These are phyloP conservation scores for Dorcus hopei DNA, from an alignment of 2,888 invertebrate species.

Conservation along the genomic window DNA sequence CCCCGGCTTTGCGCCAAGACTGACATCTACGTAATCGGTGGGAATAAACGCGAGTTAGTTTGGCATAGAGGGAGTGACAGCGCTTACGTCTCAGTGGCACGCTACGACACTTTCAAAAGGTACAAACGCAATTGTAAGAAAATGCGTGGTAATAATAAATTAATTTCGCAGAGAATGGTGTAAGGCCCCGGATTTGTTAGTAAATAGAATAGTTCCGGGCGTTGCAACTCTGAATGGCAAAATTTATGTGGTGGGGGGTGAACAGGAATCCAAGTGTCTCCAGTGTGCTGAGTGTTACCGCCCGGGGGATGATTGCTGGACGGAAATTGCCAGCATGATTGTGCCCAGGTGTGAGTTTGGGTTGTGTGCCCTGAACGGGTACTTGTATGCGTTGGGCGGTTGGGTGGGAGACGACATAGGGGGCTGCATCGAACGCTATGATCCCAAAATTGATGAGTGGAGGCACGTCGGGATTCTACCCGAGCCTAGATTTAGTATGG, in stretches of 20 bases:
- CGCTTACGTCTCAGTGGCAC: constrained; percentile 78
- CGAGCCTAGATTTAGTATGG: constrained; percentile 88
- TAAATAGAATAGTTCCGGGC: constrained; percentile 84
- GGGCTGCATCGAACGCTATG: constrained; percentile 82
- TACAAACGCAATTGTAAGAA: constrained; percentile 29
- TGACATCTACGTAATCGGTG: constrained; percentile 84
- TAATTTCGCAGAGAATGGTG: constrained; percentile 66
- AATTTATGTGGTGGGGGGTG: constrained; percentile 89
- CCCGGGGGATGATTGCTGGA: constrained; percentile 47
- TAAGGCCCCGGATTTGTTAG: constrained; percentile 75
- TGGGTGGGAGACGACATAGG: constrained; percentile 93
- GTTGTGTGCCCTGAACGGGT: constrained; percentile 77
- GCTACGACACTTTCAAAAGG: constrained; percentile 76
- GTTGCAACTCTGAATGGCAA: constrained; percentile 77
- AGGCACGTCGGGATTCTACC: constrained; percentile 73
- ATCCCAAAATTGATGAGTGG: constrained; percentile 78
- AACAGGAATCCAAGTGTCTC: constrained; percentile 83
- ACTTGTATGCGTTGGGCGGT: constrained; percentile 85
- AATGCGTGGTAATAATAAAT: too few species aligned
- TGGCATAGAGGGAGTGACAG: constrained; percentile 76
- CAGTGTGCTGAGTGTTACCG: constrained; percentile 85
- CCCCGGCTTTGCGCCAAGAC: constrained; percentile 84
- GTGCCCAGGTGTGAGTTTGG: constrained; percentile 89
- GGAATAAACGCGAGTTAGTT: constrained; percentile 75
- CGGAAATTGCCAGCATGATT: constrained; percentile 63